Evolutionary conservation across 2,797 vertebrate species (phyloP).

Genomic region (Danio kyathit): DNA sequence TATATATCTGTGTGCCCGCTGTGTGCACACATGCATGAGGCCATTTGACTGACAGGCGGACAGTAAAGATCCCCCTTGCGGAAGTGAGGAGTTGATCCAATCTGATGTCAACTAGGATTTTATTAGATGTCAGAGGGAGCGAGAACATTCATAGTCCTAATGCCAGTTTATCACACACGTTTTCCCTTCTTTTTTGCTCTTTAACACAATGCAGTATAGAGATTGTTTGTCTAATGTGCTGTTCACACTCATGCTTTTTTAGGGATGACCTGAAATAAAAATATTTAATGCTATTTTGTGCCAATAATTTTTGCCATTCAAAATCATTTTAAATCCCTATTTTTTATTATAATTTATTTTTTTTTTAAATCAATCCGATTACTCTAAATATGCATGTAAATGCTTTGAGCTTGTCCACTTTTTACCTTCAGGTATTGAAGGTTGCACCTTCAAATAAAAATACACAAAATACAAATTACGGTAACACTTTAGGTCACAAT

Average conservation of each 20-base stretch:
- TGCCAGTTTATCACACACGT: constrained; percentile 40
- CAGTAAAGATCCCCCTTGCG: constrained; percentile 43
- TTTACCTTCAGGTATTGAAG: too few relatives aligned
- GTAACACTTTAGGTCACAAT: too few relatives aligned
- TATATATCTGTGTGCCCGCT: not conserved
- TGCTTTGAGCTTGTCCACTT: too few relatives aligned
- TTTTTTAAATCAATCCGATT: too few relatives aligned
- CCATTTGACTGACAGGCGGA: constrained; percentile 54
- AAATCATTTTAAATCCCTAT: too few relatives aligned
- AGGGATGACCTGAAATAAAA: too few relatives aligned
- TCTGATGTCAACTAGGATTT: constrained; percentile 51
- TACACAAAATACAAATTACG: too few relatives aligned
- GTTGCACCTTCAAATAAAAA: too few relatives aligned
- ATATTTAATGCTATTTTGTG: too few relatives aligned
- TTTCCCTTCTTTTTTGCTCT: not conserved
- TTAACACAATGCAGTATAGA: not conserved
- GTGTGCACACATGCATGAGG: constrained; percentile 2
- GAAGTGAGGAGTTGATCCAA: constrained; percentile 48
- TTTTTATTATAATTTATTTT: too few relatives aligned
- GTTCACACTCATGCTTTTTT: not conserved
- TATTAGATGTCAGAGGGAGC: constrained; percentile 55
- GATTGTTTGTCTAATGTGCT: not conserved
- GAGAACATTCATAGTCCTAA: constrained; percentile 41
- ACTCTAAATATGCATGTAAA: too few relatives aligned
- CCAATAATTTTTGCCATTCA: too few relatives aligned